These are phyloP conservation scores for Odocoileus hemionus DNA, from an alignment of 2,113 vertebrate genomes.

Conservation along the genomic window DNA sequence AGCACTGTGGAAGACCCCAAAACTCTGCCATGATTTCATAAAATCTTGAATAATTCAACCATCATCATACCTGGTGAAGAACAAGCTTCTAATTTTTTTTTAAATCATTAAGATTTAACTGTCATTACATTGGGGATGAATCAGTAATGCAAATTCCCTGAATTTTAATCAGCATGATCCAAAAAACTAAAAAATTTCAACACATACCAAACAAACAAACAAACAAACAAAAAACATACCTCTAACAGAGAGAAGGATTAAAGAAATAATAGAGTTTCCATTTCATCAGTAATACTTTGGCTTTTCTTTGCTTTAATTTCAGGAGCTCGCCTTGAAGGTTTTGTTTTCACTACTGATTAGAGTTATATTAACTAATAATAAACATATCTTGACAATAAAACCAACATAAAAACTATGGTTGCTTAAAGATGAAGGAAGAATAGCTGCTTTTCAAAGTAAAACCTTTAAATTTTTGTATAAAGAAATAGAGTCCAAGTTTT, in stretches of 20 bases:
- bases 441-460: background rate
- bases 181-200: background rate
- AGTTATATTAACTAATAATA: background rate
- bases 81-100: background rate
- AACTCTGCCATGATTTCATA: background rate
- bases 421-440: background rate
- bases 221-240: background rate
- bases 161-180: background rate
- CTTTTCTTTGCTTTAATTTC: background rate
- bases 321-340: background rate
- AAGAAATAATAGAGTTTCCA: background rate
- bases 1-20: background rate
- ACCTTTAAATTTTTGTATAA: background rate
- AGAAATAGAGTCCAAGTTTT: background rate
- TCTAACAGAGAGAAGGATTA: background rate
- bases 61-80: background rate
- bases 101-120: background rate
- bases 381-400: background rate
- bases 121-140: background rate
- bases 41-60: background rate
- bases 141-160: background rate
- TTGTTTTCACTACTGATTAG: background rate
- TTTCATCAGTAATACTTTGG: background rate
- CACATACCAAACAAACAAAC: background rate
- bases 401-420: background rate